Conservation (phyloP, 2,888 invertebrate genomes). For the Limnephilus lunatus region DNA sequence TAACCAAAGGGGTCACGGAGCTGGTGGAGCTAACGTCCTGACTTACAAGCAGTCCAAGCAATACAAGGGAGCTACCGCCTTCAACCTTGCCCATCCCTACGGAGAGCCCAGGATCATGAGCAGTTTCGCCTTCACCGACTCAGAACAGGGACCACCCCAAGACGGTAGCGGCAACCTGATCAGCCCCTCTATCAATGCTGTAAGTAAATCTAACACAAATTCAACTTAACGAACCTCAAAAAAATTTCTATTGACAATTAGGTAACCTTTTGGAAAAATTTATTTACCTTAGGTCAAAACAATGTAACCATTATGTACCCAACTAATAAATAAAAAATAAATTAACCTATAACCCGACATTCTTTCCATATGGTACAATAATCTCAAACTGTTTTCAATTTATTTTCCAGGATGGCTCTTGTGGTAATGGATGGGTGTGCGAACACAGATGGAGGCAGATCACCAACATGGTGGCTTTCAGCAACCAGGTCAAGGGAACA, state of each 20-base stretch:
- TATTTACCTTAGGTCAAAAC: too few relatives aligned
- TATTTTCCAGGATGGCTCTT: conserved; percentile 77
- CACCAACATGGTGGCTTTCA: conserved; percentile 86
- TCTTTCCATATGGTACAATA: neutral
- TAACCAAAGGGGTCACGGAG: conserved; percentile 84
- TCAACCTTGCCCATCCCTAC: conserved; percentile 92
- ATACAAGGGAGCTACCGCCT: conserved; percentile 89
- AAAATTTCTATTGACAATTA: too few relatives aligned
- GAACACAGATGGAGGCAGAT: conserved; percentile 91
- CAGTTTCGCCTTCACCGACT: conserved; percentile 83
- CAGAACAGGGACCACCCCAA: conserved; percentile 84
- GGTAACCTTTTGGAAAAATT: too few relatives aligned
- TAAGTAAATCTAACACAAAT: conserved; percentile 69
- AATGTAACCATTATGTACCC: too few relatives aligned
- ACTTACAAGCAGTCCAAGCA: conserved; percentile 83
- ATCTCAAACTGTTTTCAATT: too few relatives aligned
- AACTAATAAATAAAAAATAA: too few relatives aligned
- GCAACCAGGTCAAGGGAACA: conserved; percentile 80
- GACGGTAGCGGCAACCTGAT: conserved; percentile 81
- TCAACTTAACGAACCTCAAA: neutral
- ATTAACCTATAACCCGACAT: neutral
- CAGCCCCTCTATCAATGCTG: conserved; percentile 80
- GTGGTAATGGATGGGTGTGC: conserved; percentile 86
- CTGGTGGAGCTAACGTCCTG: conserved; percentile 77
- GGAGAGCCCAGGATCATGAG: conserved; percentile 89